A percentile compares a stretch with the other conserved stretches of the same genome.
Conservation (phyloP, 2,797 vertebrate genomes). For the Decapterus maruadsi region DNA sequence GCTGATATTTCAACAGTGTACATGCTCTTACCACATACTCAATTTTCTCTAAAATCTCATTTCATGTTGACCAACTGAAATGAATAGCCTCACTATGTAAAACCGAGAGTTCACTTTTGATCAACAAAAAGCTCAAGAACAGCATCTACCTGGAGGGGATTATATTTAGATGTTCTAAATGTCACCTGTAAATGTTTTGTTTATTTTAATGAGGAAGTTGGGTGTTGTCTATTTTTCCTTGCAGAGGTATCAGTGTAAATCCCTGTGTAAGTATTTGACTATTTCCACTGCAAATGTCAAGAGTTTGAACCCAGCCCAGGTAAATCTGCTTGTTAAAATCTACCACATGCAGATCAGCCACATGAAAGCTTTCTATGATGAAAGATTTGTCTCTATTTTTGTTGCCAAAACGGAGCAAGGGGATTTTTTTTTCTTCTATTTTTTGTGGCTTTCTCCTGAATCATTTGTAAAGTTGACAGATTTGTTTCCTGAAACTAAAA, state of each 20-base stretch:
- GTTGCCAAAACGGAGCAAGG: background rate
- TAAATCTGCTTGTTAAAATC: background rate
- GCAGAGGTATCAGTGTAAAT: background rate
- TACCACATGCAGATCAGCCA: too few species aligned
- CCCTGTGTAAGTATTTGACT: background rate
- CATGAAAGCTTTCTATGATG: too few species aligned
- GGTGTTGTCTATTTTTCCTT: too few species aligned
- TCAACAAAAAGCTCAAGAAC: too few species aligned
- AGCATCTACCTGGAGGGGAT: background rate
- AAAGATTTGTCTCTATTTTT: too few species aligned
- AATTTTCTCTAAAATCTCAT: too few species aligned
- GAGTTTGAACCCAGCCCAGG: background rate
- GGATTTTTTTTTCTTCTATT: too few species aligned
- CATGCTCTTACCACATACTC: too few species aligned
- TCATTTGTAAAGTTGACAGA: background rate
- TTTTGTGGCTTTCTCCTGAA: too few species aligned
- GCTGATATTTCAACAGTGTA: background rate
- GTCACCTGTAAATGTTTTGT: background rate
- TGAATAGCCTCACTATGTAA: background rate
- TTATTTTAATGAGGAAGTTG: too few species aligned
- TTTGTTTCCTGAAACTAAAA: background rate
- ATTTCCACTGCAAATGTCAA: background rate
- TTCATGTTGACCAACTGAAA: too few species aligned
- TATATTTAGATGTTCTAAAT: background rate
- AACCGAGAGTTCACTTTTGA: too few species aligned